Base-by-base conservation (phyloP, 2,797 vertebrate species). In the Otolemur crassicaudatus region DNA sequence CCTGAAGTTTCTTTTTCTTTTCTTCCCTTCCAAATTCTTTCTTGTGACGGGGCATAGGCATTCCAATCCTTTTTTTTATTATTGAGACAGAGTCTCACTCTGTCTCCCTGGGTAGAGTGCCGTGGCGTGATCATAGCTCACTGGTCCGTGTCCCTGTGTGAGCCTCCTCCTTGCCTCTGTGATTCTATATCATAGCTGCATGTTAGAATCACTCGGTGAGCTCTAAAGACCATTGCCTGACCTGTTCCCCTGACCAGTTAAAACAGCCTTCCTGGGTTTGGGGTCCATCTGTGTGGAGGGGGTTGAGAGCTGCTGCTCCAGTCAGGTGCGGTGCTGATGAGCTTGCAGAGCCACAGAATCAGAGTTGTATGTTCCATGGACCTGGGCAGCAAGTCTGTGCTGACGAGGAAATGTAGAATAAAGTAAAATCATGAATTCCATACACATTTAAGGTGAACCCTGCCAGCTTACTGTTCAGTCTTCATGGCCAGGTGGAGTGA, bases 291-390 rank as follows among this genome's bases (percentile, higher is more conserved):
- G 5, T 63, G 43, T 65, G 49, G 3, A 23, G 7, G 81, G 58
- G 1, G 3, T 11, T 40, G 53, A 27, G n/a, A 46, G 4, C 20
- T 5, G 8, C 11, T 22, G 8, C 43, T 69, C 25, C 8, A 5
- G 23, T 31, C 0, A 0, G 34, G 37, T 8, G 1, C 29, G 2
- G 14, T 27, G 49, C 46, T 14, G 0, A 27, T 16, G 5, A 46
- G 34, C 29, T 58, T 37, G 56, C 27, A 49, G 31, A 70, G 40
- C 65, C 34, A 20, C 7, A 6, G 83, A n/a, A 31, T 53, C 67
- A 6, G 22, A 40, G 40, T n/a, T 29, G 16, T 7, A 20, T 27
- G 40, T 63, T 77, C 7, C 1, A 7, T 27, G 17, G 27, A 34
- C 53, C 60, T 83, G 29, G 25, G 72, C 63, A 29, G 23, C 3